Evolutionary conservation across 2,797 vertebrate species (phyloP), one percentile per base, ranked within the genome.

Genomic region (Gymnothorax reevesii): DNA sequence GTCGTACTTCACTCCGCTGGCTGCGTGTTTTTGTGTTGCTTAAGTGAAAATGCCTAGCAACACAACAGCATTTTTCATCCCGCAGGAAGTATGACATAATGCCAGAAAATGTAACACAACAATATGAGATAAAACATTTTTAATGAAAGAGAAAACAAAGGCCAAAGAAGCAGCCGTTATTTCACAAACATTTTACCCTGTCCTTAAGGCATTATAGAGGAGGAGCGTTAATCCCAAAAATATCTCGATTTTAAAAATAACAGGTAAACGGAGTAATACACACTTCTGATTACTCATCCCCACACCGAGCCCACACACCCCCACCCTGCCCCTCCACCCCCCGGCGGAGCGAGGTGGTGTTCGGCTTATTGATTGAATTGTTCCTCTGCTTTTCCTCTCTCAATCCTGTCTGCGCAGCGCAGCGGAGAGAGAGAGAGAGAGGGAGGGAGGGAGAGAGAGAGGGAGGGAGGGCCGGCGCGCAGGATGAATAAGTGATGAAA

Each of bases 401-500:
- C 94, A 95, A 94, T 96, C 95, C 94, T 94, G 93, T 95, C 94
- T 91, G 92, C 95, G 95, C 95, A 87, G 89, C 93, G 95, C 93
- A 93, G 93, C 62, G 59, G 90, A 92, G 71, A 82, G 92, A n/a
- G n/a, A n/a, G n/a, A n/a, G n/a, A n/a, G n/a, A n/a, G n/a, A n/a
- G n/a, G n/a, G n/a, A n/a, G n/a, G 91, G 89, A 85, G 91, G 90
- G 92, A 88, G 90, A 91, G 90, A 90, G 91, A 87, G 88, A 87
- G 90, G 89, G 92, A 60, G 83, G 20, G 83, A 85, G 33, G 91
- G 90, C 91, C 90, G 91, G 92, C 92, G 94, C 92, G 91, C 80
- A 91, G 90, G 94, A 95, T 96, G 93, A 96, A 96, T 96, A 95
- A 96, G 93, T 95, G 94, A 96, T 96, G 95, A 95, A 95, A 96